Percentiles rank a stretch among this genome's conserved stretches.
phyloP scores from a whole-genome alignment of 2,888 invertebrate species.

The Epinotia demarniana region DNA sequence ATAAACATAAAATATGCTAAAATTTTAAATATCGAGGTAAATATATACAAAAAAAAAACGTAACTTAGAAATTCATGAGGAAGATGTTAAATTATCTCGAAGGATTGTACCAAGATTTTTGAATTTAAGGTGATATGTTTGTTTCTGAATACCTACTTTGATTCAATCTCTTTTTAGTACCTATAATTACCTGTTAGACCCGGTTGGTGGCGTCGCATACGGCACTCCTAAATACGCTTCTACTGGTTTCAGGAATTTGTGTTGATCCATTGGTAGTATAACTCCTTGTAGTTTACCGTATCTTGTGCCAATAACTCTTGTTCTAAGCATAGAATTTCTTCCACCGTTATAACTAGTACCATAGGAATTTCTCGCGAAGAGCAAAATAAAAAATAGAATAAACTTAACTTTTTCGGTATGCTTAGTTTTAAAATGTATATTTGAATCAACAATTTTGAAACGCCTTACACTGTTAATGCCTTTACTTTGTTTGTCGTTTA shows the following conservation, averaged over 20 bases:
- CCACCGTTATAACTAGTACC: slow-evolving; percentile 74
- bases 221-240: slow-evolving; percentile 94
- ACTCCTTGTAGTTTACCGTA: slow-evolving; percentile 94
- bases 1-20: too few species aligned
- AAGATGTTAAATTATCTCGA: too few species aligned
- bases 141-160: too few species aligned
- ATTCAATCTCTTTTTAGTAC: background rate
- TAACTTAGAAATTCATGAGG: too few species aligned
- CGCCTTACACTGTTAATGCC: slow-evolving; percentile 51
- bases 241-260: slow-evolving; percentile 89
- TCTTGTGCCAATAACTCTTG: slow-evolving; percentile 92
- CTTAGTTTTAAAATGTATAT: slow-evolving; percentile 51
- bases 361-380: slow-evolving; percentile 68
- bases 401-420: slow-evolving; percentile 62
- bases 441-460: slow-evolving; percentile 49
- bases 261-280: slow-evolving; percentile 91
- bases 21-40: too few species aligned
- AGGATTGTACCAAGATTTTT: too few species aligned
- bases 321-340: slow-evolving; percentile 89
- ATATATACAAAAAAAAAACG: too few species aligned
- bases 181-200: slow-evolving; percentile 89
- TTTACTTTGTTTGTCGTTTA: slow-evolving; percentile 51
- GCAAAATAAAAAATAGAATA: slow-evolving; percentile 67
- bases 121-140: too few species aligned
- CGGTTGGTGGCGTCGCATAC: slow-evolving; percentile 93